Evolutionary conservation across 2,113 vertebrate genomes (phyloP).

Genomic region (Thunnus maccoyii): DNA sequence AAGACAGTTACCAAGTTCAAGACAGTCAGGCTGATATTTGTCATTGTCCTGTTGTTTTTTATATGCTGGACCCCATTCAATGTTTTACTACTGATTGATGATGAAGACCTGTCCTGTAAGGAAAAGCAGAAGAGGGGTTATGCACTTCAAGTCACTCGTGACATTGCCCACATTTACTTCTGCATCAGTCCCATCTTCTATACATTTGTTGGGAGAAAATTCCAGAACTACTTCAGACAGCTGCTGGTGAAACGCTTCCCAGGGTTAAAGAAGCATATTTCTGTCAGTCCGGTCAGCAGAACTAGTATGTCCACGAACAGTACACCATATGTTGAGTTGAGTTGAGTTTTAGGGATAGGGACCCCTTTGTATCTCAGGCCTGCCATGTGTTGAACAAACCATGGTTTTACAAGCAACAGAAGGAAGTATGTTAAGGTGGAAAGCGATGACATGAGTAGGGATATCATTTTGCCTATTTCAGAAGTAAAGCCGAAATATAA

Average conservation of each 20-base stretch:
- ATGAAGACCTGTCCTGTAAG: background rate
- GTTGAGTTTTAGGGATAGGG: background rate
- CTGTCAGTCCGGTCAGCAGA: conserved; percentile 55
- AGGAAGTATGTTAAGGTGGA: background rate
- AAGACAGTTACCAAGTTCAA: conserved; percentile 83
- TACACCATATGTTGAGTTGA: conserved; percentile 7
- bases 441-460: too few species aligned
- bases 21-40: conserved; percentile 86
- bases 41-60: conserved; percentile 88
- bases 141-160: conserved; percentile 78
- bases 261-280: conserved; percentile 53
- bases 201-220: conserved; percentile 88
- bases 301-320: conserved; percentile 59
- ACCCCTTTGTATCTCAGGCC: background rate
- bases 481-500: too few species aligned
- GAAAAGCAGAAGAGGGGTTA: conserved; percentile 35
- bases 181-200: conserved; percentile 90
- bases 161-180: conserved; percentile 86
- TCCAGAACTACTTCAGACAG: conserved; percentile 83
- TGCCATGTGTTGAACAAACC: background rate
- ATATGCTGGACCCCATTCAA: conserved; percentile 88
- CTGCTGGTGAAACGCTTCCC: conserved; percentile 72
- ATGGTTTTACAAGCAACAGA: background rate
- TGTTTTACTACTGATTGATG: conserved; percentile 69
- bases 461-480: too few species aligned